A percentile compares a stretch with the other conserved stretches of the same genome.
phyloP scores from a whole-genome alignment of 2,113 vertebrate genomes.

The Heloderma charlesbogerti region DNA sequence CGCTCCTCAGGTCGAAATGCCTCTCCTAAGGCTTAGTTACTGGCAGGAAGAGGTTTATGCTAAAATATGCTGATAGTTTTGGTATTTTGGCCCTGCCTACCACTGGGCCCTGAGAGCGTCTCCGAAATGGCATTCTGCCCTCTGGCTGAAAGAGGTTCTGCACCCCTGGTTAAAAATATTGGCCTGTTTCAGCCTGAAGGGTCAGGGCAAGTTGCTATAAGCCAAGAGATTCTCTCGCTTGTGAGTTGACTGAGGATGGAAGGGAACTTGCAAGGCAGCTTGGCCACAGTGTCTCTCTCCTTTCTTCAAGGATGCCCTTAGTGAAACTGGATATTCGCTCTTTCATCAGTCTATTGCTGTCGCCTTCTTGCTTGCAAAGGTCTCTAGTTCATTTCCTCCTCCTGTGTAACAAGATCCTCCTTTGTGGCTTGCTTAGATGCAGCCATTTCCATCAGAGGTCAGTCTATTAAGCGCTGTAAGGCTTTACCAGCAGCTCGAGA shows the following conservation, averaged over 20 bases:
- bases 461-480: rapidly evolving
- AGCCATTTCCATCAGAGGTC: background rate
- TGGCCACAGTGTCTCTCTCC: background rate
- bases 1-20: no score
- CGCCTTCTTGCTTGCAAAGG: background rate
- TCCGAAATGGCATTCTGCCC: no score
- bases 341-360: background rate
- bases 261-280: background rate
- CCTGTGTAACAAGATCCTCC: background rate
- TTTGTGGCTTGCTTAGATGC: background rate
- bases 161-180: background rate
- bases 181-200: background rate
- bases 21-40: no score
- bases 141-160: no score
- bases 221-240: background rate
- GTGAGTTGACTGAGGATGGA: no score
- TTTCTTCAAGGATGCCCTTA: background rate
- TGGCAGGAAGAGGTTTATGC: no score
- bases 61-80: no score
- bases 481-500: background rate
- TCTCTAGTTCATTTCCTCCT: background rate
- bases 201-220: background rate
- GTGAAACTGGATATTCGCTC: background rate
- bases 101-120: no score
- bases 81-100: no score